Evolutionary conservation across 2,888 invertebrate species (phyloP), one percentile per base, ranked within the genome.

Genomic region (Drosophila leonis): DNA sequence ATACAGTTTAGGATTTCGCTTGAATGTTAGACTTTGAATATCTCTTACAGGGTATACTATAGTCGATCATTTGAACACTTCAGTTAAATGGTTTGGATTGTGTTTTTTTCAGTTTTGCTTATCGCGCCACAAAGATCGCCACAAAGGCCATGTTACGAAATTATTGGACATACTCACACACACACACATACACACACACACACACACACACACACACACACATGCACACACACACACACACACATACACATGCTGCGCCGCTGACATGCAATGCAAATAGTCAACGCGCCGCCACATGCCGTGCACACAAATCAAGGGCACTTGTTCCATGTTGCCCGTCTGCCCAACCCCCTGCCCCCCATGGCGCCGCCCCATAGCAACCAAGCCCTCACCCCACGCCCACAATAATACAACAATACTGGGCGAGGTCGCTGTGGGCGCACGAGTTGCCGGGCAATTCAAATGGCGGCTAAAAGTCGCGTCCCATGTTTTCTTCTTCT

Each of bases 101-200:
- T 24, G 33, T 42, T 51, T 54, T 60, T 51, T 72, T 71, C 39
- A 48, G 67, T 59, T 60, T 49, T 54, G 70, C 70, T 82, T 88
- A 90, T 90, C 90, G 77, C 75, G 55, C 67, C 67, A 67, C 83
- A 80, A 72, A 78, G 82, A 90, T 89, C 90, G 88, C 88, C 86
- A 78, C 83, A 89, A 90, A 90, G 90, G 88, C 88, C 90, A 90
- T 85, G 89, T 90, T 90, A 89, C 87, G 87, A 88, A 87, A 88
- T 89, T 84, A 90, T 87, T 83, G 76, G 76, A 87, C 80, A 74
- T 64, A 77, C 69, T 66, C 55, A 69, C 54, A 70, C 20, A 42
- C 39, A 52, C 48, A 48, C 27, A 46, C 27, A 48, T 4, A 46
- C 44, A 46, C 46, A 37, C 48, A 39, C 42, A 44, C 31, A 70